These are phyloP conservation scores for Hemicentrotus pulcherrimus DNA, from an alignment of 35 echinoderm and acorn worm genomes.

Conservation along the genomic window DNA sequence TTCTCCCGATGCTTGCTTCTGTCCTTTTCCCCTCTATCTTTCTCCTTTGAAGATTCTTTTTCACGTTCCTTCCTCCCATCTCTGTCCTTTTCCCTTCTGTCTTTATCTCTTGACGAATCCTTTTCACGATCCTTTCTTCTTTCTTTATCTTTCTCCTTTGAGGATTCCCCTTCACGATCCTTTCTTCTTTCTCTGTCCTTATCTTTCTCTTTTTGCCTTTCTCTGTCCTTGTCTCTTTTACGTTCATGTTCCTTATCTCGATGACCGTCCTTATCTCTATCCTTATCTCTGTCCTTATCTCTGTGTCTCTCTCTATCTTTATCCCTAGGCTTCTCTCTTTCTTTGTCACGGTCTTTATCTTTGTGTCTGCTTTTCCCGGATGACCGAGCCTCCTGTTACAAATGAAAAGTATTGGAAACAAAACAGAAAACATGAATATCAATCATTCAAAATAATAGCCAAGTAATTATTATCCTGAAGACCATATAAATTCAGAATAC, in stretches of 20 bases:
- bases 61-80: background rate
- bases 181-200: background rate
- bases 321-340: background rate
- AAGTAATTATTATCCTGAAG: background rate
- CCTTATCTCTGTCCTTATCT: background rate
- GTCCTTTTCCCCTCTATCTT: background rate
- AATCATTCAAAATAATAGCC: background rate
- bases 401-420: background rate
- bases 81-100: constrained; percentile 32
- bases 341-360: constrained; percentile 33
- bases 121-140: background rate
- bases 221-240: constrained; percentile 4
- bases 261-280: background rate
- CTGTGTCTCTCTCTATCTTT: constrained; percentile 10
- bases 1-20: background rate
- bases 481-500: no score
- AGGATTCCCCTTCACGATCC: background rate
- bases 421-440: background rate
- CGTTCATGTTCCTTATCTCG: background rate
- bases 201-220: background rate
- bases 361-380: constrained; percentile 42
- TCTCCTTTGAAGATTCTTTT: background rate
- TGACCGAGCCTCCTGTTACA: constrained; percentile 34
- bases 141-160: background rate
- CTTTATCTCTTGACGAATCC: background rate